Percentiles rank a stretch among this genome's conserved stretches.
phyloP scores from a whole-genome alignment of 2,113 vertebrate genomes.

The Noctilio leporinus region DNA sequence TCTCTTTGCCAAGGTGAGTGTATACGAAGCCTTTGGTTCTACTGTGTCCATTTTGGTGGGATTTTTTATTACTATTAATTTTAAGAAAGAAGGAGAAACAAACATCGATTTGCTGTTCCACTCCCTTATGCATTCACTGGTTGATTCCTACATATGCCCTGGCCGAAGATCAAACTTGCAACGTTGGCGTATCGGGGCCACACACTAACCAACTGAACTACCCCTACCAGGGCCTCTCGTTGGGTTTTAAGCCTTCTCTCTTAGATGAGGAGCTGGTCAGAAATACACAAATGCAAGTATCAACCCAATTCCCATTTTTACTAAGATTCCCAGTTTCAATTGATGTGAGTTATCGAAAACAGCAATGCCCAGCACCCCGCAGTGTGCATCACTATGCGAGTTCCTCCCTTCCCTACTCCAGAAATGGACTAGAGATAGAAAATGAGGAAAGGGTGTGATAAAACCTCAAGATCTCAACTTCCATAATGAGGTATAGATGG shows the following conservation, averaged over 20 bases:
- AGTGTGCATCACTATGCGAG: neutral
- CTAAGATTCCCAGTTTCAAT: neutral
- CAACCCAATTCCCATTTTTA: neutral
- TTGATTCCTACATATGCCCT: neutral
- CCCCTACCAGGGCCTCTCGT: neutral
- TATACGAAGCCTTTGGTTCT: neutral
- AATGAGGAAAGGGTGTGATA: neutral
- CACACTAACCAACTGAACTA: neutral
- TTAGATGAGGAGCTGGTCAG: neutral
- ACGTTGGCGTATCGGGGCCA: neutral
- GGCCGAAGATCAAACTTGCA: neutral
- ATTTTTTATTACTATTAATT: neutral
- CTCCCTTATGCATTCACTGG: neutral
- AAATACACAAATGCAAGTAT: slow-evolving; percentile 32
- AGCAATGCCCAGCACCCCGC: neutral
- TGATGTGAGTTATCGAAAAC: neutral
- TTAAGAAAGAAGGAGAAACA: neutral
- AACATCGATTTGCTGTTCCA: neutral
- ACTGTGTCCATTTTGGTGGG: neutral
- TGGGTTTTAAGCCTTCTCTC: neutral
- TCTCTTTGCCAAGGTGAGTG: neutral
- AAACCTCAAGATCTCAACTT: neutral
- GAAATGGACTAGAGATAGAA: neutral
- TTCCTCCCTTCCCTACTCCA: neutral
- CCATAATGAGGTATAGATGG: neutral